Evolutionary conservation across 2,113 vertebrate genomes (phyloP).

Genomic region (Mirounga angustirostris): DNA sequence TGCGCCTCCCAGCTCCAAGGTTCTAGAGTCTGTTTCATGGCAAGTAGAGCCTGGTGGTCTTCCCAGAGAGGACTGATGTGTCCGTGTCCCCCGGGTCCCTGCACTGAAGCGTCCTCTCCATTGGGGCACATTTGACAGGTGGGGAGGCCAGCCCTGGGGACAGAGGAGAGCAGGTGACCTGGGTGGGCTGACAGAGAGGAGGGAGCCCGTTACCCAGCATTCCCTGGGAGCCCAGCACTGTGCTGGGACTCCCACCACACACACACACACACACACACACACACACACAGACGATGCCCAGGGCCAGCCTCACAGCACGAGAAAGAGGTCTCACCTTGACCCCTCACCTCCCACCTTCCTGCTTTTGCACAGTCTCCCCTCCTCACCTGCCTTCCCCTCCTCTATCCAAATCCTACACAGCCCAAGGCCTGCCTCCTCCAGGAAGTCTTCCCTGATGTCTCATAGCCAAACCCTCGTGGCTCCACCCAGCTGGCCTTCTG

Average conservation of each 20-base stretch:
- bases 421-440: neutral
- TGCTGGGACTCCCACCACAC: neutral
- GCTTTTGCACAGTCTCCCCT: neutral
- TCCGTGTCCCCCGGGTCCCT: neutral
- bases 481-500: neutral
- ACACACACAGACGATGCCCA: neutral
- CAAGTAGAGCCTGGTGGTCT: neutral
- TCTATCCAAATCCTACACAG: neutral
- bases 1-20: neutral
- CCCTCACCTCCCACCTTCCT: neutral
- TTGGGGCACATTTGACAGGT: neutral
- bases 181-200: neutral
- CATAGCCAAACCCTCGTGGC: neutral
- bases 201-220: accelerated
- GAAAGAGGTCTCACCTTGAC: neutral
- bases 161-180: neutral
- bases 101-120: neutral
- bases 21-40: neutral
- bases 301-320: neutral
- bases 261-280: neutral
- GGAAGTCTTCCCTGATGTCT: conserved; percentile 9
- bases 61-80: neutral
- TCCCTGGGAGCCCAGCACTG: neutral
- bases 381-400: neutral
- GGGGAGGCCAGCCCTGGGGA: neutral